These are phyloP conservation scores for Gorsachius magnificus DNA, from an alignment of 2,797 vertebrate genomes.

Conservation along the genomic window DNA sequence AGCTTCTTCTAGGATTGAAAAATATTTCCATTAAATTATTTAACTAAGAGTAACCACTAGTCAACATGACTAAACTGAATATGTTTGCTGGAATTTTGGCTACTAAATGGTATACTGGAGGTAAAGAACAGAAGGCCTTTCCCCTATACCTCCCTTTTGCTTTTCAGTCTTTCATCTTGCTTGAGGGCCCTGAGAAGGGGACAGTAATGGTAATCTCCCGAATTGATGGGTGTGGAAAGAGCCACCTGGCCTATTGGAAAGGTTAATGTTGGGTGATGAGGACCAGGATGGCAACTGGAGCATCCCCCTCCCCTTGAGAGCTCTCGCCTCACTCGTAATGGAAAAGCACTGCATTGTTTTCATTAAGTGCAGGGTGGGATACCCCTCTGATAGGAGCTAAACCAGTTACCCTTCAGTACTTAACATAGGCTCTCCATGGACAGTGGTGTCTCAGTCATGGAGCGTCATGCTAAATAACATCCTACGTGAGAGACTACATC, in stretches of 20 bases:
- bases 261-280: not conserved
- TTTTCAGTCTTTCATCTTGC: not conserved
- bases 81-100: not conserved
- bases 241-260: not conserved
- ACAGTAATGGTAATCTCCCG: not conserved
- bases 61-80: not conserved
- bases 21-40: not conserved
- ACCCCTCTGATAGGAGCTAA: not conserved
- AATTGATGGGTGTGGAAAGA: not conserved
- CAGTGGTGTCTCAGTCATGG: not conserved
- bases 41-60: not conserved
- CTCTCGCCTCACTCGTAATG: not conserved
- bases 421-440: not conserved
- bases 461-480: not conserved
- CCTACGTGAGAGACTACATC: rapidly evolving
- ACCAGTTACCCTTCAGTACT: not conserved
- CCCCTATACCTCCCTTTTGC: not conserved
- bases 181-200: not conserved
- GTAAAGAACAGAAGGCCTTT: not conserved
- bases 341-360: not conserved
- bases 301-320: not conserved
- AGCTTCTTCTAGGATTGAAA: not conserved
- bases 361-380: not conserved
- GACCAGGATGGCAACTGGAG: not conserved
- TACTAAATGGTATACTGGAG: not conserved